Percentiles rank a stretch among this genome's conserved stretches.
Conservation (phyloP, 1,140 invertebrate genomes). For the Globodera rostochiensis region DNA sequence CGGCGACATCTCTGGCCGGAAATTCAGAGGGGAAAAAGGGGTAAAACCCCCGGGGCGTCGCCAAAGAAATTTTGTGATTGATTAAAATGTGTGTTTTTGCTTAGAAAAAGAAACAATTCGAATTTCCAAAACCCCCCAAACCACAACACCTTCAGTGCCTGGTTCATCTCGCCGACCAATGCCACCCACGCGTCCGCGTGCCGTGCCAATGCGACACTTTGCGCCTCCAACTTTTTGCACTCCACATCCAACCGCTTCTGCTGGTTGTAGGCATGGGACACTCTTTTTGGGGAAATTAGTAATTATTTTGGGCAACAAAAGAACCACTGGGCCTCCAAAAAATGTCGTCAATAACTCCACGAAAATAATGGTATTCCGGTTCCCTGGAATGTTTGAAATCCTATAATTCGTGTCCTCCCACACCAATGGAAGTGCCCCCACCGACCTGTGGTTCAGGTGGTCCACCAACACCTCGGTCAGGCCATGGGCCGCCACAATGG, state of each 20-base stretch:
- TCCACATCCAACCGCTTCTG: conserved; percentile 95
- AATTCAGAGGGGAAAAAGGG: too few relatives aligned
- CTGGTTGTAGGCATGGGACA: conserved; percentile 95
- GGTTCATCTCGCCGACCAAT: conserved; percentile 90
- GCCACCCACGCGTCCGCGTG: conserved; percentile 93
- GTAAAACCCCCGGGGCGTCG: too few relatives aligned
- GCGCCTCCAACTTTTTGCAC: conserved; percentile 91
- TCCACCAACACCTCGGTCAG: conserved; percentile 91
- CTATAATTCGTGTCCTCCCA: background rate
- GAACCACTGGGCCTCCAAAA: too few relatives aligned
- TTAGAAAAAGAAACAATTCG: too few relatives aligned
- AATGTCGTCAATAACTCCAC: background rate
- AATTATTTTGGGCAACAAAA: conserved; percentile 24
- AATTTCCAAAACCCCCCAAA: too few relatives aligned
- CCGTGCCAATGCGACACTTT: conserved; percentile 89
- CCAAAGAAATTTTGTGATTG: too few relatives aligned
- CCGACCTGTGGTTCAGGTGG: conserved; percentile 78
- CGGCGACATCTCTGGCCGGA: too few relatives aligned
- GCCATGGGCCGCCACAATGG: conserved; percentile 84
- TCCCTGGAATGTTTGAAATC: background rate
- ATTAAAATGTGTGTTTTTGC: too few relatives aligned
- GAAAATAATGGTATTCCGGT: background rate
- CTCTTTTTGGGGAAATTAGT: conserved; percentile 70
- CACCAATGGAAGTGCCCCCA: background rate
- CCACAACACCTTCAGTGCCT: conserved; percentile 77